phyloP scores from a whole-genome alignment of 2,888 invertebrate species.

The Ommatoiulus sabulosus region DNA sequence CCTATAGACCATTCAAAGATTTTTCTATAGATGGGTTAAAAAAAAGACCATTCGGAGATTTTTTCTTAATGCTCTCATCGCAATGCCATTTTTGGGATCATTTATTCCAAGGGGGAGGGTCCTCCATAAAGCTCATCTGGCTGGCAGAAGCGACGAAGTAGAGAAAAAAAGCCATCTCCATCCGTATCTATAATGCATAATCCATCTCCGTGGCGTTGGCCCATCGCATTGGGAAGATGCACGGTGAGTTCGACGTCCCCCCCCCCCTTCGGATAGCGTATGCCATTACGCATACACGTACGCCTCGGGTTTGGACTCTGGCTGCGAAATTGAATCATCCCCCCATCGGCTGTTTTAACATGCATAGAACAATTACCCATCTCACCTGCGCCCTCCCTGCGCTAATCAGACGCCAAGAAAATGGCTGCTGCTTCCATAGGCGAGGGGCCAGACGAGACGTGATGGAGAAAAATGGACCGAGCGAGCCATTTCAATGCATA shows the following conservation, averaged over 20 bases:
- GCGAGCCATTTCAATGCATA: slow-evolving; percentile 34
- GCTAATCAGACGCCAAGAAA: slow-evolving; percentile 47
- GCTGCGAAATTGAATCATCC: slow-evolving; percentile 55
- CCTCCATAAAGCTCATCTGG: not conserved
- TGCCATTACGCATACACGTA: not conserved
- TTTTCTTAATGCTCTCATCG: too few species aligned
- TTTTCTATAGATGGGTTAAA: too few species aligned
- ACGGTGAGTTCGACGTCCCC: not conserved
- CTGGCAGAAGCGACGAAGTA: not conserved
- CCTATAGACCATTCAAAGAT: too few species aligned
- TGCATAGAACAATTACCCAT: slow-evolving; percentile 60
- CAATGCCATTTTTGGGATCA: too few species aligned
- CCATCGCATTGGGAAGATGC: not conserved
- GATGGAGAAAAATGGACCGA: slow-evolving; percentile 34
- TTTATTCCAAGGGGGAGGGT: not conserved
- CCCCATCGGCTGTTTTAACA: slow-evolving; percentile 58
- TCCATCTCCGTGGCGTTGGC: not conserved
- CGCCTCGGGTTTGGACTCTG: not conserved
- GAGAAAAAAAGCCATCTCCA: not conserved
- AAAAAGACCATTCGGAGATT: too few species aligned
- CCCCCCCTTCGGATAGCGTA: not conserved
- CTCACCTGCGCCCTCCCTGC: slow-evolving; percentile 59
- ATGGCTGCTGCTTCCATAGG: not conserved
- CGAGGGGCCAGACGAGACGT: slow-evolving; percentile 1
- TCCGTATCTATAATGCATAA: slow-evolving; percentile 7